Conservation (phyloP, 2,113 vertebrate species). For the Tamias sibiricus region DNA sequence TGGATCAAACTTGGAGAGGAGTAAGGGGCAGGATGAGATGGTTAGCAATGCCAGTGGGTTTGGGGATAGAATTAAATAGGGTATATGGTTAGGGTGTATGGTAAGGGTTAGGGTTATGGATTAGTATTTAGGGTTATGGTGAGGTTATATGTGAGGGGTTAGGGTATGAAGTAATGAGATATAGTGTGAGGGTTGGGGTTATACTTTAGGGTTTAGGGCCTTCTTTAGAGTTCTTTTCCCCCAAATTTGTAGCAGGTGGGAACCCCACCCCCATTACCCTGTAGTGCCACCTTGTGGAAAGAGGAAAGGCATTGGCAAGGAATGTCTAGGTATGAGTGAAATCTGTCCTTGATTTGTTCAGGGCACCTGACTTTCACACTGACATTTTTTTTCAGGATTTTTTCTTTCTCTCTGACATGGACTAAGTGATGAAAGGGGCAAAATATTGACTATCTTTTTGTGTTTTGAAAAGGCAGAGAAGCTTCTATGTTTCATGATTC, state of each 20-base stretch:
- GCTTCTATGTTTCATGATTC: not conserved
- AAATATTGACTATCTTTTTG: not conserved
- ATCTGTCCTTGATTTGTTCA: not conserved
- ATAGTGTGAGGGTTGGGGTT: too few relatives aligned
- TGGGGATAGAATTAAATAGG: too few relatives aligned
- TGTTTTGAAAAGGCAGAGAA: not conserved
- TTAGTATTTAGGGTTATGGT: too few relatives aligned
- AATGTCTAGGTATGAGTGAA: not conserved
- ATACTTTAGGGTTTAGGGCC: not conserved
- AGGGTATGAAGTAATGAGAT: too few relatives aligned
- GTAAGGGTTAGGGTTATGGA: too few relatives aligned
- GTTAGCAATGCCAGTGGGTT: too few relatives aligned
- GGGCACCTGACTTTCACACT: not conserved
- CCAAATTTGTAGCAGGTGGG: not conserved
- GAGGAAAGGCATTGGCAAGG: not conserved
- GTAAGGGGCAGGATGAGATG: too few relatives aligned
- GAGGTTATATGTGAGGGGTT: too few relatives aligned
- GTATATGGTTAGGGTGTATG: too few relatives aligned
- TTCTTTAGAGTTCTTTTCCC: not conserved
- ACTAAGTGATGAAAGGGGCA: not conserved
- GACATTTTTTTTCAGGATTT: not conserved
- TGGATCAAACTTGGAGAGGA: too few relatives aligned
- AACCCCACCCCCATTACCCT: not conserved
- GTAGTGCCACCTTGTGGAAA: conserved; percentile 50
- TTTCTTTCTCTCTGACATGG: not conserved